Conservation (phyloP, 2,888 invertebrate genomes). For the Ichneumoninae sp. region DNA sequence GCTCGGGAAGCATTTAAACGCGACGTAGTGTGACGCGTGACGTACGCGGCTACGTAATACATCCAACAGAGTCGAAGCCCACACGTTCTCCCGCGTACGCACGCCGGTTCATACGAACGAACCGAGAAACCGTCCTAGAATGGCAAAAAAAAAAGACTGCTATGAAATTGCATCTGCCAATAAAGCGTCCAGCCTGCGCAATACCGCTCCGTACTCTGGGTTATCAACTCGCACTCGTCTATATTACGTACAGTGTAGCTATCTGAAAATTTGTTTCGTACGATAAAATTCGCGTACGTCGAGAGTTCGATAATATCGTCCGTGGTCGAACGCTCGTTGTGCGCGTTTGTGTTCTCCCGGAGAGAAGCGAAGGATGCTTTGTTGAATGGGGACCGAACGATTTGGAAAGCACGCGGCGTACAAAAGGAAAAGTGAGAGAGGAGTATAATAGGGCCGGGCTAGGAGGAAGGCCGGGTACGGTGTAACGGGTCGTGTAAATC, state of each 20-base stretch:
- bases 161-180: constrained; percentile 54
- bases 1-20: constrained; percentile 45
- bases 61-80: constrained; percentile 49
- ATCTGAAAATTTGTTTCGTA: constrained; percentile 32
- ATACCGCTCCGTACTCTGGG: constrained; percentile 23
- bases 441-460: constrained; percentile 45
- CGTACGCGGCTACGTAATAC: constrained; percentile 55
- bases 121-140: constrained; percentile 15
- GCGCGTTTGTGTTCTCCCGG: neutral
- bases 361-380: neutral
- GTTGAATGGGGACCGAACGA: constrained; percentile 65
- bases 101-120: constrained; percentile 9
- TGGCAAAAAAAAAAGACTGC: constrained; percentile 23
- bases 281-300: constrained; percentile 31
- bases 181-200: constrained; percentile 18
- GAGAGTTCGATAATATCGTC: neutral
- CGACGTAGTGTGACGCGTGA: constrained; percentile 54
- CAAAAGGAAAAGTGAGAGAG: constrained; percentile 66
- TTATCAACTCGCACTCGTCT: constrained; percentile 11
- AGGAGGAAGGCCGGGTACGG: constrained; percentile 68
- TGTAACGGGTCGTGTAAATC: constrained; percentile 82
- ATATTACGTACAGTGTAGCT: neutral
- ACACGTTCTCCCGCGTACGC: constrained; percentile 9
- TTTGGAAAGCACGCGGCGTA: constrained; percentile 73
- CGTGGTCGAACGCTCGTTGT: neutral